Evolutionary conservation across 2,797 vertebrate species (phyloP), one percentile per base, ranked within the genome.

Genomic region (Iguana delicatissima): DNA sequence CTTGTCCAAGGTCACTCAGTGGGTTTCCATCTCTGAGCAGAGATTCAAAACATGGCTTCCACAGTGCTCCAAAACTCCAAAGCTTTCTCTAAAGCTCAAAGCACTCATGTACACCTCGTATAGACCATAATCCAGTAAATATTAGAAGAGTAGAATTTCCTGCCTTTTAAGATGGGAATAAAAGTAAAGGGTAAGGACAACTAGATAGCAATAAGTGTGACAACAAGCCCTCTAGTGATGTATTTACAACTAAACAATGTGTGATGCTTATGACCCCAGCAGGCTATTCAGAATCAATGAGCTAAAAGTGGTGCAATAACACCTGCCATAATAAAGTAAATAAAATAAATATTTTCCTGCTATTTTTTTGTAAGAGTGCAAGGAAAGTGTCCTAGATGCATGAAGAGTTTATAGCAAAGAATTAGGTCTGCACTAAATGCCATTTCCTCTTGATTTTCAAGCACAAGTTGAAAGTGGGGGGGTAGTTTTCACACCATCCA

Each of bases 311-410:
- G 80, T 72, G 46, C 72, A 14, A 72, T 81, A 81, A 81, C 79
- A 72, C 64, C 24, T 57, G n/a, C 79, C 57, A 57, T 57, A 72
- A 81, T 64, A 32, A 81, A 64, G 87, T 46, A 46, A 46, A 42
- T 42, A 42, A 42, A 42, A 42, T 57, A 81, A 88, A 88, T 88
- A 81, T 81, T 81, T 80, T 8, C n/a, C n/a, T 14, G 12, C 72
- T 88, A 26, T 88, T 4, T 80, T 35, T 69, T 38, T 46, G 16
- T 69, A 29, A 26, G 64, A 13, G 69, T 80, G 2, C 5, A 69
- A 10, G 24, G 42, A 76, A 59, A 79, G 3, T 59, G 32, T 50
- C 24, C 57, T 80, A 4, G 16, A 24, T 32, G 50, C 10, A n/a
- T n/a, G 38, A 80, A n/a, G 20, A 24, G 16, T 12, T 86, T 38